Evolutionary conservation across 2,888 invertebrate genomes (phyloP), one percentile per base, ranked within the genome.

Genomic region (Lithodes maja): DNA sequence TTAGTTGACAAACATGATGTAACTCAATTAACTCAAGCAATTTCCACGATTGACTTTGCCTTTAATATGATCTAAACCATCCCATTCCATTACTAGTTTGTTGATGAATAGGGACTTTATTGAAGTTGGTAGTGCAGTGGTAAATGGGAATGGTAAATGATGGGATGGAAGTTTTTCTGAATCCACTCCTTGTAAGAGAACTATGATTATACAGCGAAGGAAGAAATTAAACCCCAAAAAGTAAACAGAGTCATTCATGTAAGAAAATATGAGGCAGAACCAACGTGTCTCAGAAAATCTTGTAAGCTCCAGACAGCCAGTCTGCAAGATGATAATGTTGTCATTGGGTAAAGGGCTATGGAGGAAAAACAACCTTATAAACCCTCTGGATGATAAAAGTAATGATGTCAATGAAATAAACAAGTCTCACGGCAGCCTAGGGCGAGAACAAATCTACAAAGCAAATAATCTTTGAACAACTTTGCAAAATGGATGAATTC

Each of bases 401-500:
- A 12, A 61, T 12, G 61, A 7, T 12, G 12, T 12, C 12, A 61
- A 61, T 61, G 61, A 61, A 61, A 61, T 12, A 5, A 61, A 12
- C 33, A 61, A 61, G 61, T 61, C 61, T 61, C 61, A 12, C 61
- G 12, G 12, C 61, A 61, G 61, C 61, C 5, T 79, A 61, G 61
- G 12, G 61, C 5, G 61, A 61, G 61, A 61, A 61, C 0, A 61
- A 61, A 79, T 53, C 49, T 55, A 54, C 54, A 54, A 83, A 52
- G 83, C 71, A 12, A 52, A 83, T 71, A 83, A 68, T 71, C 69
- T 55, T 52, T 55, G 55, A 61, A 61, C 61, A 61, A 61, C 61
- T 54, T 71, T 12, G 53, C 61, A 12, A 83, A 12, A 83, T 83
- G 71, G 71, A 83, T 83, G 83, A 83, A 12, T 7, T 61, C 12